Evolutionary conservation across 2,113 vertebrate species (phyloP).

Genomic region (Gambusia affinis): DNA sequence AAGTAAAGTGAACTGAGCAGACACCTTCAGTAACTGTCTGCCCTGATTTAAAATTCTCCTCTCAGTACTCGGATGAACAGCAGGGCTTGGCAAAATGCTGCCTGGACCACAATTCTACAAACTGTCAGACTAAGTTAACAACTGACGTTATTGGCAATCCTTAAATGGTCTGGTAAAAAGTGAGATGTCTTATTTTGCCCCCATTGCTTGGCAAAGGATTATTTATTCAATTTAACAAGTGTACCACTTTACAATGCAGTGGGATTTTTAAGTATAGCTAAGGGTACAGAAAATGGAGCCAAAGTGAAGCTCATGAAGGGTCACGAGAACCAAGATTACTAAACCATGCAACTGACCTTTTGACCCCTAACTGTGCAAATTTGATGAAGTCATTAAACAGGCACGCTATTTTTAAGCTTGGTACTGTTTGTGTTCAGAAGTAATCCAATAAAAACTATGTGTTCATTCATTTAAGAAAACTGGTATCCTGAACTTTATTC

Average conservation of each 20-base stretch:
- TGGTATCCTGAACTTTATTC: not conserved
- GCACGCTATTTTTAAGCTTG: not conserved
- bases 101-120: slow-evolving; percentile 49
- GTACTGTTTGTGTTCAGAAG: not conserved
- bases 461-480: not conserved
- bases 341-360: slow-evolving; percentile 48
- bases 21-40: slow-evolving; percentile 35
- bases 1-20: slow-evolving; percentile 23
- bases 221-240: not conserved
- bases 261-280: slow-evolving; percentile 3
- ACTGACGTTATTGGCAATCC: slow-evolving; percentile 24
- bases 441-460: not conserved
- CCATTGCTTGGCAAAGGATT: not conserved
- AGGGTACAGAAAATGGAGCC: not conserved
- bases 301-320: slow-evolving; percentile 11
- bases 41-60: slow-evolving; percentile 30
- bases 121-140: slow-evolving; percentile 46
- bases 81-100: slow-evolving; percentile 6
- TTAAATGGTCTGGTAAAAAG: slow-evolving; percentile 28
- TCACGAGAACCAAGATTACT: slow-evolving; percentile 39
- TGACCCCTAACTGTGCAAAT: slow-evolving; percentile 47
- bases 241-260: slow-evolving; percentile 12
- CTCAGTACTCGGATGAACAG: slow-evolving; percentile 10
- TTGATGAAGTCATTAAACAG: slow-evolving; percentile 4
- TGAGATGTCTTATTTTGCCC: slow-evolving; percentile 9